Conservation (phyloP, 2,113 vertebrate species). For the Cyanistes caeruleus region DNA sequence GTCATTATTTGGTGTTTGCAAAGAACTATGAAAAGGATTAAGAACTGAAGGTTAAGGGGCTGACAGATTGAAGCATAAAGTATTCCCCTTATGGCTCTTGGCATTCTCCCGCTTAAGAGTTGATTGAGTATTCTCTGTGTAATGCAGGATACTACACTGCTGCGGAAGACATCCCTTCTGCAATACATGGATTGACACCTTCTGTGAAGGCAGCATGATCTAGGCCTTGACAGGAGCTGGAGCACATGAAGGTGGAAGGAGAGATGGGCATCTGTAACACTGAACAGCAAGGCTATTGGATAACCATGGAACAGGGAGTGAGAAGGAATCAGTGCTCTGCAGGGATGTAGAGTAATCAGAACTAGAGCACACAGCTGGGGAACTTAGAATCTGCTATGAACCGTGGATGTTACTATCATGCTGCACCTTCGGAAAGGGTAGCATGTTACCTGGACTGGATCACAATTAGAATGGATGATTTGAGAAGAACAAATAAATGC, state of each 20-base stretch:
- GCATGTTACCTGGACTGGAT: not conserved
- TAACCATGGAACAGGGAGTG: not conserved
- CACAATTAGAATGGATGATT: not conserved
- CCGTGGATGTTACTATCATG: not conserved
- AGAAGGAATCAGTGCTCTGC: not conserved
- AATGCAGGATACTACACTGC: not conserved
- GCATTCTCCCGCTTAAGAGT: not conserved
- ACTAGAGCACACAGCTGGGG: not conserved
- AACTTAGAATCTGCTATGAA: not conserved
- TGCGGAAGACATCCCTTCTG: not conserved
- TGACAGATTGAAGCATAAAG: not conserved
- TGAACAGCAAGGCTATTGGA: not conserved
- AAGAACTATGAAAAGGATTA: not conserved
- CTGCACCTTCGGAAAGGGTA: not conserved
- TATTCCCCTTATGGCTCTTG: not conserved
- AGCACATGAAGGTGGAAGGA: not conserved
- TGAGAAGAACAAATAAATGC: not conserved
- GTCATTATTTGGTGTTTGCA: not conserved
- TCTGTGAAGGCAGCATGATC: not conserved
- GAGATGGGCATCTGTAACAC: not conserved
- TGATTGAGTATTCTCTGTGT: not conserved
- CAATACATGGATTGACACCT: not conserved
- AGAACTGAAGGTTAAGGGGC: not conserved
- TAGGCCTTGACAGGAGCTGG: not conserved
- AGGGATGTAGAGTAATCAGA: not conserved